Evolutionary conservation across 2,797 vertebrate species (phyloP), one percentile per base, ranked within the genome.

Genomic region (Austrolebias charrua): DNA sequence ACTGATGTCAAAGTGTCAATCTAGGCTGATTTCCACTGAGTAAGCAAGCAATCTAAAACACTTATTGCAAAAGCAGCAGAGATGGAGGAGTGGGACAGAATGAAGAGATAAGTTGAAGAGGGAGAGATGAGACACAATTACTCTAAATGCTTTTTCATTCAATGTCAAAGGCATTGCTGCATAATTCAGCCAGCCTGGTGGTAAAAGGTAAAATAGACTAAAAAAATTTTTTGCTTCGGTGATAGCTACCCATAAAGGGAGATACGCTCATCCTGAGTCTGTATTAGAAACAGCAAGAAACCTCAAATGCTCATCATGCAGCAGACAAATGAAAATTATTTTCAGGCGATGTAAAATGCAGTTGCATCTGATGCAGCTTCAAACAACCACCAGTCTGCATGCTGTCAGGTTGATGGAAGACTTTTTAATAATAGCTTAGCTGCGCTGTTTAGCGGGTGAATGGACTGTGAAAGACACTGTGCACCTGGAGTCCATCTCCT

Each of bases 1-100:
- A 59, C 12, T 7, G 45, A 75, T 88, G 90, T 92, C 90, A 89
- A 87, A 69, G 85, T 90, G 89, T 91, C 90, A 89, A 86, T 92
- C 88, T 79, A 55, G 72, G 70, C 76, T 81, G 79, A 90, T 91
- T 89, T 90, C 75, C 86, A 85, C 85, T 54, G 87, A 88, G 85
- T 86, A 81, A 52, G 71, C 55, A 7, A 61, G 76, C 81, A 76
- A 90, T 85, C 80, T 82, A 52, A 88, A 87, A 80, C 79, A 84
- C 73, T 89, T 82, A 79, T 20, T 43, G 62, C 74, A 61, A 69
- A 71, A 46, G 72, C 60, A 59, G 75, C 52, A 48, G 48, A 55
- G 74, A 61, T 55, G 48, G 52, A 73, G 44, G 66, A 47, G 61
- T 16, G 58, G 50, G 48, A 35, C 31, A 46, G 50, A 44, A 47